phyloP scores from a whole-genome alignment of 2,113 vertebrate species.

The Nycticorax nycticorax region DNA sequence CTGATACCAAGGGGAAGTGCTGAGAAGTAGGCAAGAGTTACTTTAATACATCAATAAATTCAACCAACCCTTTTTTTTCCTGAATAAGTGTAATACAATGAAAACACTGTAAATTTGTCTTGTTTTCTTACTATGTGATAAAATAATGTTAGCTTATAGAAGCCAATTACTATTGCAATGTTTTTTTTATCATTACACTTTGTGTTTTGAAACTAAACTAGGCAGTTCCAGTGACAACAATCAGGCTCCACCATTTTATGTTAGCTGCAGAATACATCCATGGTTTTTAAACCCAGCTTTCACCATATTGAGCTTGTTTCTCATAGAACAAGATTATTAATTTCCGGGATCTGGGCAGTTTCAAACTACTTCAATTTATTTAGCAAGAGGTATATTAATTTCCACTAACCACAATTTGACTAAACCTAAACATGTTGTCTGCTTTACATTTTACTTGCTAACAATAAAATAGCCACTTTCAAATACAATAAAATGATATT shows the following conservation, averaged over 20 bases:
- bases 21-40: slow-evolving; percentile 26
- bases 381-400: neutral
- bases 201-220: neutral
- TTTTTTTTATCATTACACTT: neutral
- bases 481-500: neutral
- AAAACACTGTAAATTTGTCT: neutral
- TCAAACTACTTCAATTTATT: neutral
- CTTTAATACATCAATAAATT: neutral
- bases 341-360: neutral
- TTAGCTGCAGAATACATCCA: neutral
- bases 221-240: neutral
- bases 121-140: neutral
- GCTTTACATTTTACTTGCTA: neutral
- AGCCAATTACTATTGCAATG: neutral
- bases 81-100: neutral
- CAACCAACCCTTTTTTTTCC: neutral
- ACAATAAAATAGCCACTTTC: neutral
- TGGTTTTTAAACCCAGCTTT: neutral
- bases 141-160: neutral
- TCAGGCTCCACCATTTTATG: neutral
- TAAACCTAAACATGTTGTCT: neutral
- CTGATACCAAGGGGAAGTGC: slow-evolving; percentile 27
- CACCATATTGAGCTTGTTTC: neutral
- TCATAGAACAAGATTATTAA: neutral
- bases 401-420: neutral